A percentile compares a stretch with the other conserved stretches of the same genome.
These are phyloP conservation scores for Athene cunicularia DNA, from an alignment of 2,113 vertebrate species.

Conservation along the genomic window DNA sequence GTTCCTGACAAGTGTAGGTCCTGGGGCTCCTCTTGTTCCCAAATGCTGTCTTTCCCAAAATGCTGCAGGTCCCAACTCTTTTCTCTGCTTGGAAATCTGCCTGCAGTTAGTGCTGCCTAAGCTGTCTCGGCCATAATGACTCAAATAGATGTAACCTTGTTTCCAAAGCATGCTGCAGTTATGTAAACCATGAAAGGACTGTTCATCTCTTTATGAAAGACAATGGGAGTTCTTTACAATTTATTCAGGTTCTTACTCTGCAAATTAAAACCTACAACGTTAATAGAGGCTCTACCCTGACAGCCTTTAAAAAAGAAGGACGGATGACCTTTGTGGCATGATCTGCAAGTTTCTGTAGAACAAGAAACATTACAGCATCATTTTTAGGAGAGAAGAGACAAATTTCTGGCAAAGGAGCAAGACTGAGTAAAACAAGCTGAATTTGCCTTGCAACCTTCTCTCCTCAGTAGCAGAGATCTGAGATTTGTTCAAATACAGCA, in stretches of 20 bases:
- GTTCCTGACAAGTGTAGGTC: not conserved
- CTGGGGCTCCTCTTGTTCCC: not conserved
- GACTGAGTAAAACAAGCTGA: not conserved
- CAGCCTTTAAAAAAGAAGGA: conserved; percentile 14
- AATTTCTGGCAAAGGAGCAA: not conserved
- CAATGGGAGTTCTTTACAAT: conserved; percentile 14
- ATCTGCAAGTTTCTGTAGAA: not conserved
- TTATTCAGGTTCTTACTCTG: not conserved
- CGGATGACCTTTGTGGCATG: not conserved
- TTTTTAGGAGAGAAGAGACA: not conserved
- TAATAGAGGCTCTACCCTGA: not conserved
- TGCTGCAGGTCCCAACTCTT: not conserved
- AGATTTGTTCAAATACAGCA: conserved; percentile 3
- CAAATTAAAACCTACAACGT: not conserved
- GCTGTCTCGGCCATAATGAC: not conserved
- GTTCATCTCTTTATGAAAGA: not conserved
- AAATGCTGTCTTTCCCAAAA: conserved; percentile 13
- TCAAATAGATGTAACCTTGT: conserved; percentile 33
- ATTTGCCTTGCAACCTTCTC: not conserved
- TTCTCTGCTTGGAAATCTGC: conserved; percentile 22
- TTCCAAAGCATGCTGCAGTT: conserved; percentile 4
- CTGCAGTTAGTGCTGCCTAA: conserved; percentile 10
- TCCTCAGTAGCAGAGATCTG: not conserved
- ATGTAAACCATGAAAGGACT: conserved; percentile 15
- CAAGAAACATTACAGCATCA: not conserved